Percentiles rank a stretch among this genome's conserved stretches.
Evolutionary conservation across 2,113 vertebrate genomes (phyloP).

Genomic region (Aplodontia rufa): DNA sequence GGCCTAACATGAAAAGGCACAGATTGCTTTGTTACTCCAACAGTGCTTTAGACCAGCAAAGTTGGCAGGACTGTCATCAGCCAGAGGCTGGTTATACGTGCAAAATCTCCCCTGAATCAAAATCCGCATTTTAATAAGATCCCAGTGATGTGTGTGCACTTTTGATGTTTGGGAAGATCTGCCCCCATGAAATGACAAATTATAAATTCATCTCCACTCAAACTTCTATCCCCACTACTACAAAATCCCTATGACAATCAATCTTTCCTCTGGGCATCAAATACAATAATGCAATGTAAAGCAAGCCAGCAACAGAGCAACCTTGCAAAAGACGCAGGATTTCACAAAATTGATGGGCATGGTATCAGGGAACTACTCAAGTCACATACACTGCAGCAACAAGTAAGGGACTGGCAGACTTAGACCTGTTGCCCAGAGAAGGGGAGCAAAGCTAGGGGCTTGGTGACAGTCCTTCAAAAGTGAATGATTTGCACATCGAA

Average conservation of each 20-base stretch:
- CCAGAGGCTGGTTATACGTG: neutral
- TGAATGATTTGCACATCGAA: conserved; percentile 50
- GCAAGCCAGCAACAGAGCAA: neutral
- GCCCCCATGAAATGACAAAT: neutral
- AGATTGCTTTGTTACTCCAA: neutral
- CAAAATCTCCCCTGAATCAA: neutral
- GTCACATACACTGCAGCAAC: neutral
- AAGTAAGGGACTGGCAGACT: neutral
- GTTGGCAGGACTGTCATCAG: neutral
- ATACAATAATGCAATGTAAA: neutral
- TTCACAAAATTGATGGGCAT: neutral
- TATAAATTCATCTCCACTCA: conserved; percentile 9
- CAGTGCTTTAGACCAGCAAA: neutral
- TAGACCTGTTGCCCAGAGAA: fast-evolving
- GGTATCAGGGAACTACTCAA: neutral
- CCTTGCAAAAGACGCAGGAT: neutral
- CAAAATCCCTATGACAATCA: neutral
- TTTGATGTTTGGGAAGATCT: neutral
- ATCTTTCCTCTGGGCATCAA: neutral
- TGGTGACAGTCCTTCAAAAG: neutral
- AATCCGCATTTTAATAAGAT: neutral
- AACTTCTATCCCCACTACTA: neutral
- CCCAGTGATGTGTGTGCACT: neutral
- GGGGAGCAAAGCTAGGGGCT: neutral
- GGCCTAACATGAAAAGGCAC: neutral